These are phyloP conservation scores for Piaya cayana DNA, from an alignment of 2,113 vertebrate genomes.

Conservation along the genomic window DNA sequence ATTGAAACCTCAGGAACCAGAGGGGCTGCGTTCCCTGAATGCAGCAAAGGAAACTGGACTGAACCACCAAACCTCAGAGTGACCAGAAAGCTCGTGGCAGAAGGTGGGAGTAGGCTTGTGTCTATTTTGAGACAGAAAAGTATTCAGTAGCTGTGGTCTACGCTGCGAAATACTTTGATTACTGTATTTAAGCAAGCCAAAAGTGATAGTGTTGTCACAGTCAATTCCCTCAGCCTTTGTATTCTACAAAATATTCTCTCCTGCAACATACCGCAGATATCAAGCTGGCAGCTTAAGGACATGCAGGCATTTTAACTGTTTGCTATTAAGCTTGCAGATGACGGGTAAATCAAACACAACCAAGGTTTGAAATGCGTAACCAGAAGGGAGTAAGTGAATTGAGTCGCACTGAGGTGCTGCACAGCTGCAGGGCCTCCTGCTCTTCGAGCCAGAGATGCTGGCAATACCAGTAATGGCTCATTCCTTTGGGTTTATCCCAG, in stretches of 20 bases:
- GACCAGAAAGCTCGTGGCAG: constrained; percentile 14
- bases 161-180: constrained; percentile 30
- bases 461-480: background rate
- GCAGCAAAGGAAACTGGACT: background rate
- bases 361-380: background rate
- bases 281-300: background rate
- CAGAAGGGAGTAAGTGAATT: background rate
- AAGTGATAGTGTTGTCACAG: constrained; percentile 10
- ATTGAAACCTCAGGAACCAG: background rate
- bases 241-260: background rate
- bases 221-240: background rate
- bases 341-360: background rate
- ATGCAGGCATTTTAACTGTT: background rate
- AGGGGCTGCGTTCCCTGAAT: background rate
- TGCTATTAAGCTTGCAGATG: background rate
- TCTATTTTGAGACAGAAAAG: constrained; percentile 52
- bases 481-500: constrained; percentile 36
- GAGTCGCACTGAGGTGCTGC: background rate
- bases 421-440: background rate
- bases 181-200: constrained; percentile 39
- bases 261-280: background rate
- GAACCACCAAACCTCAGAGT: constrained; percentile 33
- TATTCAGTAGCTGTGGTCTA: constrained; percentile 17
- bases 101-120: constrained; percentile 48
- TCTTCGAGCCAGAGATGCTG: background rate